Conservation (phyloP, 2,888 invertebrate genomes). For the Argynnis bischoffii region DNA sequence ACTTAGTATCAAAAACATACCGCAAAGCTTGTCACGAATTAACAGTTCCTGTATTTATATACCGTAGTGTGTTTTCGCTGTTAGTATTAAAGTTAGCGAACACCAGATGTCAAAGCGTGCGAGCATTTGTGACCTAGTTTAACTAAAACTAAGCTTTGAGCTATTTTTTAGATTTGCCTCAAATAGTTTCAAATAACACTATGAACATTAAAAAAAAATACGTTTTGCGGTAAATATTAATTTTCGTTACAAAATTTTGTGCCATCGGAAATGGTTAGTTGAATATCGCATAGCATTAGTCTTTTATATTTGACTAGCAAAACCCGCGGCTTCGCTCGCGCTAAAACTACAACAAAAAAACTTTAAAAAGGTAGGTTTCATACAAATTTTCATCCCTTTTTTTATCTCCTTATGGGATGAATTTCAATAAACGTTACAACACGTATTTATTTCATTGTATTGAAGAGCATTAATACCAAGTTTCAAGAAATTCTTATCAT, state of each 20-base stretch:
- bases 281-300: neutral
- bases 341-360: no score
- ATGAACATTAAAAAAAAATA: no score
- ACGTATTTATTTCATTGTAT: no score
- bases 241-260: neutral
- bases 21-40: constrained; percentile 14
- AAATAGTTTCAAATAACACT: neutral
- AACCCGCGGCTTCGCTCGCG: no score
- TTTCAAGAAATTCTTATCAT: no score
- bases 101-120: constrained; percentile 33
- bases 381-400: no score
- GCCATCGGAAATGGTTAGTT: neutral
- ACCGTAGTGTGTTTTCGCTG: constrained; percentile 23
- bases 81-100: constrained; percentile 30
- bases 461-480: no score
- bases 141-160: constrained; percentile 17
- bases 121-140: constrained; percentile 34
- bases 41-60: constrained; percentile 21
- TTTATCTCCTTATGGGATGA: no score
- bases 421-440: no score
- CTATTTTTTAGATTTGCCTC: neutral
- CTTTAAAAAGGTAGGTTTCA: no score
- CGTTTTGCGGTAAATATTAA: neutral
- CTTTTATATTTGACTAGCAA: no score
- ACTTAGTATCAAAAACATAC: constrained; percentile 11